Conservation (phyloP, 2,797 vertebrate genomes). For the Diplodus puntazzo region DNA sequence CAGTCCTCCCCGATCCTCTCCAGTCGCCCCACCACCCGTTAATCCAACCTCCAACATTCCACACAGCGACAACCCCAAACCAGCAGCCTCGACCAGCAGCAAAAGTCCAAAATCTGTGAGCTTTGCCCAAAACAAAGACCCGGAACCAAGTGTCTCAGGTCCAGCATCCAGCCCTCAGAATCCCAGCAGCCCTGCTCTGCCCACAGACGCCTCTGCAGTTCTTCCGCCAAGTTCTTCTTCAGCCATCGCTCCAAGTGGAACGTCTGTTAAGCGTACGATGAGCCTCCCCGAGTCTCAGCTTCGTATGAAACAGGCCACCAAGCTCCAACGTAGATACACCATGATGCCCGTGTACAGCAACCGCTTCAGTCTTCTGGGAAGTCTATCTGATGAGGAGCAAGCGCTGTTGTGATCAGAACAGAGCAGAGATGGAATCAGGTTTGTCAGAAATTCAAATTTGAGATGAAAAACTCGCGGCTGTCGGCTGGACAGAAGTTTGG, state of each 20-base stretch:
- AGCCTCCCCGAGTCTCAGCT: not conserved
- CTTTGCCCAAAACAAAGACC: no score
- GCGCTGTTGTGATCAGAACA: not conserved
- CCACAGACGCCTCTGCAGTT: fast-evolving
- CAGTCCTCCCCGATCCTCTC: not conserved
- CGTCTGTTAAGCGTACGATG: fast-evolving
- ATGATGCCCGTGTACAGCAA: no score
- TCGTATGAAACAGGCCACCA: no score
- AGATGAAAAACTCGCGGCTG: not conserved
- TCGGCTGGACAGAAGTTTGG: not conserved
- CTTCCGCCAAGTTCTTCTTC: not conserved
- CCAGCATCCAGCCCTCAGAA: fast-evolving
- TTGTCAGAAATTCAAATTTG: not conserved
- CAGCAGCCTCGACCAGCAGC: not conserved
- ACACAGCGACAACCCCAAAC: not conserved
- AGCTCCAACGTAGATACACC: no score
- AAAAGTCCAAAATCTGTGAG: no score
- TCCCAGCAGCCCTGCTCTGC: not conserved
- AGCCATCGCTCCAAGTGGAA: not conserved
- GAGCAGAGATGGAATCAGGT: no score
- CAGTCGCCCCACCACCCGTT: fast-evolving
- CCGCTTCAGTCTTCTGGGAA: no score
- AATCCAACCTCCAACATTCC: not conserved
- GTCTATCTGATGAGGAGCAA: no score
- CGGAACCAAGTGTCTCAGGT: fast-evolving